Conservation (phyloP, 2,113 vertebrate species). For the Acrocephalus arundinaceus region DNA sequence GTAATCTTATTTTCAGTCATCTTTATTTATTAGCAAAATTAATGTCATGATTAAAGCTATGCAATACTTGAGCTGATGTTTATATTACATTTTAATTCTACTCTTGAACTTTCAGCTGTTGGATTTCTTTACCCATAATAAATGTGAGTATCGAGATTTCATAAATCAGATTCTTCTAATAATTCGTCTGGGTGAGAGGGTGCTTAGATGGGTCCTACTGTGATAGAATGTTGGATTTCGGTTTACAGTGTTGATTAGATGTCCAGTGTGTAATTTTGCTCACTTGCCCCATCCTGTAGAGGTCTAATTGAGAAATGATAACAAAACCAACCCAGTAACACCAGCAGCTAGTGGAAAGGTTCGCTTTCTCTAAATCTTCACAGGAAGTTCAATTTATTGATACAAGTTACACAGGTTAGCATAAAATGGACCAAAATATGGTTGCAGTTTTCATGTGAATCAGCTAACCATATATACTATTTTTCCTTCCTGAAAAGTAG, state of each 20-base stretch:
- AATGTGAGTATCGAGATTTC: neutral
- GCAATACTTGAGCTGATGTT: neutral
- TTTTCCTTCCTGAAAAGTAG: neutral
- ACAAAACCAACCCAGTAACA: neutral
- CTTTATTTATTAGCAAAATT: neutral
- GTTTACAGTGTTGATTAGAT: neutral
- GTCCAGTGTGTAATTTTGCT: neutral
- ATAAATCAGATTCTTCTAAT: neutral
- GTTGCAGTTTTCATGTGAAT: neutral
- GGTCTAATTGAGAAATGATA: neutral
- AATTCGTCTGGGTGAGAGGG: neutral
- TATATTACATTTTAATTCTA: neutral
- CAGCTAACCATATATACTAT: neutral
- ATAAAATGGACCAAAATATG: neutral
- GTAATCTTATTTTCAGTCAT: neutral
- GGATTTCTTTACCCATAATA: neutral
- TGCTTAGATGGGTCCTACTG: neutral
- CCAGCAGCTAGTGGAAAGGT: neutral
- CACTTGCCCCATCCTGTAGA: neutral
- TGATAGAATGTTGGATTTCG: neutral
- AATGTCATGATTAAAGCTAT: neutral
- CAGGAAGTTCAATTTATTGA: neutral
- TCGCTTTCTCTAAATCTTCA: neutral
- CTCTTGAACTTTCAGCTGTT: neutral
- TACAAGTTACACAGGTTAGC: neutral